Conservation (phyloP, 2,113 vertebrate species). For the Myiozetetes cayanensis region DNA sequence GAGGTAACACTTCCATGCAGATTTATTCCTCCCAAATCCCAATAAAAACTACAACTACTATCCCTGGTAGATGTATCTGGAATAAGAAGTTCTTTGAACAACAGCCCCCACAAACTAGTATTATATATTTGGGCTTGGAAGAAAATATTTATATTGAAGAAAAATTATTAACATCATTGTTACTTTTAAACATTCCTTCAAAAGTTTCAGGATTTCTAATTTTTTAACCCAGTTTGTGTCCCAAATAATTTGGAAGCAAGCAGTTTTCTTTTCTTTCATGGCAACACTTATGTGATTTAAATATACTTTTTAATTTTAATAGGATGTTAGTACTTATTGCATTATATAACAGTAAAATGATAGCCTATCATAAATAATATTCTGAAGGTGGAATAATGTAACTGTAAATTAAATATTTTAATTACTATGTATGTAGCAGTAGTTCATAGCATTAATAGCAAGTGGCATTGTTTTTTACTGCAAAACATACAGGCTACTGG, state of each 20-base stretch:
- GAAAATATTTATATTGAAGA: neutral
- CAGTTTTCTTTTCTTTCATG: neutral
- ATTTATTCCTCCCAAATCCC: neutral
- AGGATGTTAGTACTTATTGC: neutral
- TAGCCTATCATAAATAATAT: neutral
- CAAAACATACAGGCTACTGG: neutral
- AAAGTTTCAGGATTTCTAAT: neutral
- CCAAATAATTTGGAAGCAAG: neutral
- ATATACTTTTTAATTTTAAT: neutral
- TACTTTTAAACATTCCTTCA: neutral
- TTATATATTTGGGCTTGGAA: neutral
- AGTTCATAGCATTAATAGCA: neutral
- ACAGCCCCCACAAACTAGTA: neutral
- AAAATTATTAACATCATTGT: fast-evolving
- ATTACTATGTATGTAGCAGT: neutral
- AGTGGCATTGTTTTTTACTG: neutral
- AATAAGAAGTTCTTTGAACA: neutral
- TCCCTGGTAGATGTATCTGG: neutral
- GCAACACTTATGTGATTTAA: neutral
- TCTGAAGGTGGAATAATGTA: neutral
- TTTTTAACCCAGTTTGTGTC: neutral
- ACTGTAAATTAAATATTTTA: neutral
- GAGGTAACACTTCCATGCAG: fast-evolving
- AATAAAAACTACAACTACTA: neutral
- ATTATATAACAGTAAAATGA: neutral